Evolutionary conservation across 2,797 vertebrate genomes (phyloP).

Genomic region (Rhinogobio ventralis): DNA sequence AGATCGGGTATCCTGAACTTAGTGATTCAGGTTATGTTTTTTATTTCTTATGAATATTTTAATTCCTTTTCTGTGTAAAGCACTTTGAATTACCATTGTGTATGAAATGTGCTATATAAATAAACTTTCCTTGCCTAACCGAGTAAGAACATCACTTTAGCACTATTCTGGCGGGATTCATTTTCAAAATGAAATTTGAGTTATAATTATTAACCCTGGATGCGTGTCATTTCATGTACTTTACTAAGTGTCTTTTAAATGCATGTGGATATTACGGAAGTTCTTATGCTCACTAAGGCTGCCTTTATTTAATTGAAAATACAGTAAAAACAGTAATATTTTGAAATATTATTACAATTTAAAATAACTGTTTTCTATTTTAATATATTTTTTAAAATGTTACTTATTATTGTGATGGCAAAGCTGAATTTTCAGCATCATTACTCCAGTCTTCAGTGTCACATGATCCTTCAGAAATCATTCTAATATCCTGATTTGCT

Average conservation of each 20-base stretch:
- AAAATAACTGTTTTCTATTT: neutral
- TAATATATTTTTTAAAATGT: neutral
- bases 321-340: neutral
- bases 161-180: neutral
- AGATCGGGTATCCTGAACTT: no score
- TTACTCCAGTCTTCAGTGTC: neutral
- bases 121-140: no score
- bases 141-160: constrained; percentile 49
- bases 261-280: neutral
- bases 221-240: neutral
- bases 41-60: no score
- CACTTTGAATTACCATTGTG: no score
- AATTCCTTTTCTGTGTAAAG: no score
- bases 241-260: neutral
- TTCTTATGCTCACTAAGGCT: neutral
- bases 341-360: neutral
- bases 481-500: neutral
- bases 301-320: neutral
- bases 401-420: neutral
- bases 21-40: no score
- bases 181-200: constrained; percentile 6
- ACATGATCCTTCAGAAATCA: neutral
- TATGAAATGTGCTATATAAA: no score
- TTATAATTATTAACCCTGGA: neutral
- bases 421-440: neutral